These are phyloP conservation scores for Caligus rogercresseyi DNA, from an alignment of 1,140 invertebrate genomes.

Conservation along the genomic window DNA sequence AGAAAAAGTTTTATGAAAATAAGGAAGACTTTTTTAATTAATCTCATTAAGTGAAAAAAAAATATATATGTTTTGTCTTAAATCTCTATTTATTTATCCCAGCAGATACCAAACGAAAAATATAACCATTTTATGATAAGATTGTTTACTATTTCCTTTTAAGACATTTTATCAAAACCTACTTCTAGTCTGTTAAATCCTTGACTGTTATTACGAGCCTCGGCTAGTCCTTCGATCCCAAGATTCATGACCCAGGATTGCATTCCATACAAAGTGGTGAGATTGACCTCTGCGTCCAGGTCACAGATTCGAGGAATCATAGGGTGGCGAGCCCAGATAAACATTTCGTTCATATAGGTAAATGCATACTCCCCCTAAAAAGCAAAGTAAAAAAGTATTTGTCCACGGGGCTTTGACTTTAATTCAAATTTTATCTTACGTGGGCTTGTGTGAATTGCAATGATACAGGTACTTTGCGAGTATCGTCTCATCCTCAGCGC, in stretches of 20 bases:
- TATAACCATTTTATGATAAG: not conserved
- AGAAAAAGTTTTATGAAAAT: no score
- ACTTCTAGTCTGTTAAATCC: not conserved
- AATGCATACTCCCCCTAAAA: not conserved
- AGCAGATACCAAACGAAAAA: no score
- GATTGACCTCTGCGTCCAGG: not conserved
- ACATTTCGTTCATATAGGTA: not conserved
- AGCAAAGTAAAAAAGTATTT: not conserved
- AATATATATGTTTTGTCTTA: no score
- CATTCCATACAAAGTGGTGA: not conserved
- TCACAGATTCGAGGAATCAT: not conserved
- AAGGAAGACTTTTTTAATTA: no score
- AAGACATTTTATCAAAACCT: no score
- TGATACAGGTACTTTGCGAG: slow-evolving; percentile 12
- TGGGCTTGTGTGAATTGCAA: slow-evolving; percentile 16
- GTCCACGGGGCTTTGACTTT: not conserved
- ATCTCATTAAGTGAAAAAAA: no score
- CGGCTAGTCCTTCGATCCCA: not conserved
- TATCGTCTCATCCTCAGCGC: not conserved
- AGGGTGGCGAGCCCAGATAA: not conserved
- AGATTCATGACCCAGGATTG: not conserved
- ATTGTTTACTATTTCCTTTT: no score
- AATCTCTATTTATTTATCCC: no score
- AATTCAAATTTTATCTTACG: not conserved
- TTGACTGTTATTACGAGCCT: not conserved